These are phyloP conservation scores for Diabrotica undecimpunctata DNA, from an alignment of 1,140 invertebrate species.

Conservation along the genomic window DNA sequence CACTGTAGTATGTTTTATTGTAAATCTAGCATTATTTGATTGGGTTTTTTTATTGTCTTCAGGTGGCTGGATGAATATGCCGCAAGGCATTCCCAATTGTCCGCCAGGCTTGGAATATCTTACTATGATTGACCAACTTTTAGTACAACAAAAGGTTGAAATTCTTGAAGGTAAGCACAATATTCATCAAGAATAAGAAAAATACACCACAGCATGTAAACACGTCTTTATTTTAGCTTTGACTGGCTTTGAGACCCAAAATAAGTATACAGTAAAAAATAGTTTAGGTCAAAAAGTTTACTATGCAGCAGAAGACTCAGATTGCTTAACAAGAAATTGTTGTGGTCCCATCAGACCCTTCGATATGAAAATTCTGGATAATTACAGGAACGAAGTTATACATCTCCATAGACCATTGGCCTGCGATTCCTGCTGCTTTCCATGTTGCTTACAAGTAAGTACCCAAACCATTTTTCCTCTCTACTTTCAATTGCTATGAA, in stretches of 20 bases:
- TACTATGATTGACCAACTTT: slow-evolving; percentile 81
- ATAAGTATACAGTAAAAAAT: slow-evolving; percentile 81
- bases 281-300: slow-evolving; percentile 76
- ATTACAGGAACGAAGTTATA: slow-evolving; percentile 73
- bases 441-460: slow-evolving; percentile 77
- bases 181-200: no score
- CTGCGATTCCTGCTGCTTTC: slow-evolving; percentile 75
- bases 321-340: slow-evolving; percentile 73
- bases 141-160: slow-evolving; percentile 86
- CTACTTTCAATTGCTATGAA: neutral
- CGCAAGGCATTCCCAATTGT: slow-evolving; percentile 70
- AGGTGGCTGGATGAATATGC: slow-evolving; percentile 82
- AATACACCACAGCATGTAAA: no score
- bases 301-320: slow-evolving; percentile 79
- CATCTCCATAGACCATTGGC: slow-evolving; percentile 70
- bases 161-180: slow-evolving; percentile 65
- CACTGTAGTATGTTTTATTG: no score
- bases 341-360: slow-evolving; percentile 76
- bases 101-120: slow-evolving; percentile 91
- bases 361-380: slow-evolving; percentile 82
- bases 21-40: no score
- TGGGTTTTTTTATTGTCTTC: slow-evolving; percentile 31
- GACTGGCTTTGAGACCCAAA: slow-evolving; percentile 85
- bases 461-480: neutral
- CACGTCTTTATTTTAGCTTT: slow-evolving; percentile 49